Base-by-base conservation (phyloP, 2,888 invertebrate genomes). In the Nymphalis polychloros region DNA sequence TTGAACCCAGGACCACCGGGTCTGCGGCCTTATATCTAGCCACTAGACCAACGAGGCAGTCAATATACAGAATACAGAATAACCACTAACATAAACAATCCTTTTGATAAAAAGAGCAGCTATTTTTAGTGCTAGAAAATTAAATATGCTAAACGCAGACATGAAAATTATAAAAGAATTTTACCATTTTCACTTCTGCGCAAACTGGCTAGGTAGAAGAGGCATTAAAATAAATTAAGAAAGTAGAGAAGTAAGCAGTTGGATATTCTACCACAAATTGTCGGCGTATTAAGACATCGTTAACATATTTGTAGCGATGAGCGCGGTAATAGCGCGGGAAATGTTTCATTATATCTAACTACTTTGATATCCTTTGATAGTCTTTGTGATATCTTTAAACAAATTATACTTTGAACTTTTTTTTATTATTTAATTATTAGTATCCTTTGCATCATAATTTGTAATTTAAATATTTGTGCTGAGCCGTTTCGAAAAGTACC, bases 221-320 rank as follows among this genome's bases (percentile, higher is more conserved):
- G n/a, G n/a, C 31, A 55, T 55, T 31, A 55, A 55, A 55, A 7
- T 52, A 16, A 31, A 31, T 27, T 6, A 17, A 31, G 27, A 7
- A 55, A 55, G 17, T 55, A 1, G 52, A 23, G 23, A 17, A 68
- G 61, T 52, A 69, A 63, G 66, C 49, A 61, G 67, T 68, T 68
- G 64, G 65, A 69, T 66, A 55, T 55, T 31, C 31, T 48, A 59
- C 50, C 46, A 50, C 57, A 68, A 69, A 41, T 64, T 63, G 64
- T 66, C 41, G 64, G 46, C 67, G 52, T 49, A 66, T 69, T 71
- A 71, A 64, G 64, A 64, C 61, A 49, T 69, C 67, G 69, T 69
- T 69, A 64, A 69, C 71, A 69, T 71, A 69, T 62, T 67, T 71
- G 55, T 64, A 35, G 8, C 53, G 16, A 41, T 35, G 52, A 20